phyloP scores from a whole-genome alignment of 2,113 vertebrate genomes.

The Micronycteris hirsuta region DNA sequence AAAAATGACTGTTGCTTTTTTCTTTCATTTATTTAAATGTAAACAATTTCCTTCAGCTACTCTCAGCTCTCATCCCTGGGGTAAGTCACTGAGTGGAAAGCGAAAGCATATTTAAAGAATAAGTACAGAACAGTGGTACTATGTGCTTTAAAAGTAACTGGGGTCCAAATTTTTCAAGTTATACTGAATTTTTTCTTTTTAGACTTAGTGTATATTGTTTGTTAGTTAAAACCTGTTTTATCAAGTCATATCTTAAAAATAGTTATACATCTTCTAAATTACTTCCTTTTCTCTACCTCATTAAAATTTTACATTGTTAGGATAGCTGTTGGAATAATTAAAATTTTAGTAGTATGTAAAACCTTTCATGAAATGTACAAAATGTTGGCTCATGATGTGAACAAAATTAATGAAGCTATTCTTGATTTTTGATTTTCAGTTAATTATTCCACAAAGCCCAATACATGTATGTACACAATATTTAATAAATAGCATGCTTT shows the following conservation, averaged over 20 bases:
- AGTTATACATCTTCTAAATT: background rate
- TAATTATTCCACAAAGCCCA: background rate
- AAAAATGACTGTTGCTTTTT: background rate
- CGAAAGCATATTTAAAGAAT: background rate
- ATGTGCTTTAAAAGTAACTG: background rate
- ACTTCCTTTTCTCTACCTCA: background rate
- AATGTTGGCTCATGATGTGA: background rate
- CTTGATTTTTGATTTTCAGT: slow-evolving; percentile 5
- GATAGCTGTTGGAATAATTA: background rate
- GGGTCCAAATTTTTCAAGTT: background rate
- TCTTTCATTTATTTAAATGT: background rate
- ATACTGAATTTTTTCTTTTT: background rate
- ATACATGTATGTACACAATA: background rate
- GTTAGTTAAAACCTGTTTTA: background rate
- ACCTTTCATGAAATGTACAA: background rate
- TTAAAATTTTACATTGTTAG: background rate
- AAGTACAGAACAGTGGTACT: background rate
- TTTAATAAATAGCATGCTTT: background rate
- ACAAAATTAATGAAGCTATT: background rate
- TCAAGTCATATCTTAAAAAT: background rate
- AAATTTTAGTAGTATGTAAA: background rate
- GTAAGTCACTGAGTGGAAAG: background rate
- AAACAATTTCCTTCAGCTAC: background rate
- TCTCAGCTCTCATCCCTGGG: background rate
- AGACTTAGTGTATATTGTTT: background rate